Percentiles rank a stretch among this genome's conserved stretches.
These are phyloP conservation scores for Andrena trimmerana DNA, from an alignment of 2,888 invertebrate genomes.

Conservation along the genomic window DNA sequence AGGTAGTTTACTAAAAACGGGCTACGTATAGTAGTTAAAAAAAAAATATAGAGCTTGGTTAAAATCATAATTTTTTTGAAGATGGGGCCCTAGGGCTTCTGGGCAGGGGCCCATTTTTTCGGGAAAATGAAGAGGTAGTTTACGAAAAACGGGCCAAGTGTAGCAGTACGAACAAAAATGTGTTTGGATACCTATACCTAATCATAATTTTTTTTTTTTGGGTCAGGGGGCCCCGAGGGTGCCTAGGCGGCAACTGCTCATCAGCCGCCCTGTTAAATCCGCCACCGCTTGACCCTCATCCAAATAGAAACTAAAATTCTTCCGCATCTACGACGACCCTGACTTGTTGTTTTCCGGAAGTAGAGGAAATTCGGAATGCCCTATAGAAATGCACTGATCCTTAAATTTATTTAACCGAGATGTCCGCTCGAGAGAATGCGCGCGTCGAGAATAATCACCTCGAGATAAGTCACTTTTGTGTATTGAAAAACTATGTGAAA, in stretches of 20 bases:
- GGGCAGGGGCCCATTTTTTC: too few species aligned
- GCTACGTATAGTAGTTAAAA: too few species aligned
- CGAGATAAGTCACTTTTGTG: slow-evolving; percentile 77
- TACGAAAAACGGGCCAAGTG: too few species aligned
- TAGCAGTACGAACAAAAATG: too few species aligned
- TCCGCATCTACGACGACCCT: slow-evolving; percentile 53
- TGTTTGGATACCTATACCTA: too few species aligned
- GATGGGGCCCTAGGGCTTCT: too few species aligned
- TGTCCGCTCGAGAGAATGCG: slow-evolving; percentile 54
- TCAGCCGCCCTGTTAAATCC: slow-evolving; percentile 1
- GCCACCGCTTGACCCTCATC: slow-evolving; percentile 5
- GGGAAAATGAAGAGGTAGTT: too few species aligned
- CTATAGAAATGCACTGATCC: slow-evolving; percentile 78
- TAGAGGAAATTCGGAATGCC: slow-evolving; percentile 75
- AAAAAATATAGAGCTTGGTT: too few species aligned
- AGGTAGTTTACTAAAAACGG: too few species aligned
- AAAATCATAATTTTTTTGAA: too few species aligned
- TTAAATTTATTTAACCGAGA: slow-evolving; percentile 60
- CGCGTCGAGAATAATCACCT: slow-evolving; percentile 63
- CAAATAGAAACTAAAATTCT: slow-evolving; percentile 45
- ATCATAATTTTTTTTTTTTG: too few species aligned
- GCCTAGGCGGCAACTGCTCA: neutral
- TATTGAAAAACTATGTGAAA: slow-evolving; percentile 73
- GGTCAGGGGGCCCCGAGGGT: too few species aligned
- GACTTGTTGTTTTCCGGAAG: slow-evolving; percentile 48